Conservation (phyloP, 1,140 invertebrate genomes). For the Eupristina koningsbergeri region DNA sequence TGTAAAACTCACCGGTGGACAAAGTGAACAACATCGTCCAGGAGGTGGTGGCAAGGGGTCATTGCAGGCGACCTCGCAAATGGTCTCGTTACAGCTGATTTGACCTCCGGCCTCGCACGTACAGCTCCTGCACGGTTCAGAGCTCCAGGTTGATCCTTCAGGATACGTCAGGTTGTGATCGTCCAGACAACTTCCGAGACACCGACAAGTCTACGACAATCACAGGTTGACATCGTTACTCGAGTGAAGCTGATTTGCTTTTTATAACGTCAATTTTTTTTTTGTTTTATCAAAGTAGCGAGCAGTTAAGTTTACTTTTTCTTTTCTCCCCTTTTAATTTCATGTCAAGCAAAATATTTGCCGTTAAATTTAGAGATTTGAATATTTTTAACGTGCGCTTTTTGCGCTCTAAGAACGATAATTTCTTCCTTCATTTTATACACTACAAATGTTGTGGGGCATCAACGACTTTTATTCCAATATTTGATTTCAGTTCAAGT, state of each 20-base stretch:
- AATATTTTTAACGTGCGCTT: neutral
- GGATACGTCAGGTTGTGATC: slow-evolving; percentile 62
- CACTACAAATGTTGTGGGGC: neutral
- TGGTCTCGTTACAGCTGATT: slow-evolving; percentile 66
- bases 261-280: too few species aligned
- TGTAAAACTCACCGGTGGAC: slow-evolving; percentile 62
- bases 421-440: neutral
- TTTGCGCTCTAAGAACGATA: neutral
- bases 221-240: neutral
- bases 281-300: too few species aligned
- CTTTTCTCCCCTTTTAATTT: neutral
- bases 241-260: too few species aligned
- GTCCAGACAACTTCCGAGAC: slow-evolving; percentile 63
- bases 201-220: slow-evolving; percentile 63
- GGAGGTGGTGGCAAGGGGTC: slow-evolving; percentile 63
- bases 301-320: neutral
- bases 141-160: slow-evolving; percentile 65
- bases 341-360: neutral
- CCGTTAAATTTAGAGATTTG: neutral
- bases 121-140: slow-evolving; percentile 65
- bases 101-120: slow-evolving; percentile 62
- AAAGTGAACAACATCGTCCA: slow-evolving; percentile 66
- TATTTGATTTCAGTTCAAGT: neutral
- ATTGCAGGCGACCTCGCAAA: slow-evolving; percentile 64
- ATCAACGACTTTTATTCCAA: neutral